Conservation (phyloP, 2,888 invertebrate species). For the Macaria notata region DNA sequence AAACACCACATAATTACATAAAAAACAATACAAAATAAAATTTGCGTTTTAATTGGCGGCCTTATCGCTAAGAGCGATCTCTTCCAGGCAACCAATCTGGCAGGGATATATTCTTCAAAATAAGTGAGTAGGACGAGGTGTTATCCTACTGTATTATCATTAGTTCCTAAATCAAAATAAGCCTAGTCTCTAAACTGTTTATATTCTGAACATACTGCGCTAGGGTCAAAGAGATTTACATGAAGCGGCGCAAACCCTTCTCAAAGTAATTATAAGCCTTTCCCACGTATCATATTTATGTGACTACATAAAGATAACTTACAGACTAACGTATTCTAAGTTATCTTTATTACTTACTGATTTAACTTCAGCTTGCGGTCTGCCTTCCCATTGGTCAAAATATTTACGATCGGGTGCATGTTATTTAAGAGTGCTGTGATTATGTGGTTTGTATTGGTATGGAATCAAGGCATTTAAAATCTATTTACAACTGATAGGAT, state of each 20-base stretch:
- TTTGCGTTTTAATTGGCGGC: too few species aligned
- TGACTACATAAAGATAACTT: slow-evolving; percentile 18
- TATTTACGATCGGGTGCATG: slow-evolving; percentile 13
- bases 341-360: slow-evolving; percentile 21
- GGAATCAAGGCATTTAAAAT: too few species aligned
- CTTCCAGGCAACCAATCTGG: too few species aligned
- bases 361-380: slow-evolving; percentile 10
- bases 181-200: background rate
- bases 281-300: slow-evolving; percentile 26
- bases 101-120: too few species aligned
- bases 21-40: too few species aligned
- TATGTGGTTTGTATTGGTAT: too few species aligned
- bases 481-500: too few species aligned
- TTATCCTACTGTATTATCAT: too few species aligned
- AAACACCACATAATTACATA: too few species aligned
- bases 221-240: slow-evolving; percentile 28
- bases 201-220: slow-evolving; percentile 1
- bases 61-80: too few species aligned
- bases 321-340: slow-evolving; percentile 14
- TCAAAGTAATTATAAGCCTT: slow-evolving; percentile 22
- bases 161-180: too few species aligned
- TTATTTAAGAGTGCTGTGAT: background rate
- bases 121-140: too few species aligned
- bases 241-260: slow-evolving; percentile 19
- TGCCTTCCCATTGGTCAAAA: slow-evolving; percentile 7